phyloP scores from a whole-genome alignment of 2,797 vertebrate genomes.

The Streptopelia turtur region DNA sequence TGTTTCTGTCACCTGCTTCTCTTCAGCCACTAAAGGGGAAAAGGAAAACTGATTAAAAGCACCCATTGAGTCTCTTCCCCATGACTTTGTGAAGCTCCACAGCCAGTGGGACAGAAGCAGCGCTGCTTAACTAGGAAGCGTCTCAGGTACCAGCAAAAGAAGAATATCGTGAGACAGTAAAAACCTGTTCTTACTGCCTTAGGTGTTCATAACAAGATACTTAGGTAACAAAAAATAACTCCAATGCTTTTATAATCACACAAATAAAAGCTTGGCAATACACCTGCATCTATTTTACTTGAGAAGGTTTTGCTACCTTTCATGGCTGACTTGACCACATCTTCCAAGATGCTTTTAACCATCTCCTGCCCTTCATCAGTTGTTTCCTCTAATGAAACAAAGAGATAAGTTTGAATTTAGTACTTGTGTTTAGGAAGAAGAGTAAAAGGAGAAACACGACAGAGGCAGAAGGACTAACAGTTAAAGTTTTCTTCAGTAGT shows the following conservation, averaged over 20 bases:
- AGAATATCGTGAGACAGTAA: neutral
- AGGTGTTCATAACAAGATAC: neutral
- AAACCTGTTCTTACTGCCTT: neutral
- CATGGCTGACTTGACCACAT: constrained; percentile 76
- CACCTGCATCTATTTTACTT: neutral
- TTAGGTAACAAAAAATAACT: neutral
- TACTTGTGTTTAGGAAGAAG: neutral
- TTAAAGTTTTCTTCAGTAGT: neutral
- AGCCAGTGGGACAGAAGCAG: neutral
- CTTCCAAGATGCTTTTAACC: constrained; percentile 81
- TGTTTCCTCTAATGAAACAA: constrained; percentile 53
- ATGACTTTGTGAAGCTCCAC: neutral
- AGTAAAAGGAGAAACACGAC: neutral
- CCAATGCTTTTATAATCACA: neutral
- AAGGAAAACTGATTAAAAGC: neutral
- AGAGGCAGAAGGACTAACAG: neutral
- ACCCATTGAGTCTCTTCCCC: neutral
- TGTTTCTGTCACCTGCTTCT: constrained; percentile 60
- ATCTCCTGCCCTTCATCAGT: constrained; percentile 72
- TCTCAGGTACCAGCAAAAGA: neutral
- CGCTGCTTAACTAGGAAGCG: neutral
- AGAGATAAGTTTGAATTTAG: constrained; percentile 1
- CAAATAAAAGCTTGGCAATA: neutral
- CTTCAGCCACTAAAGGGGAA: constrained; percentile 72
- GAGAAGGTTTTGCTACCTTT: constrained; percentile 70